These are phyloP conservation scores for Panthera uncia DNA, from an alignment of 2,113 vertebrate species.

Conservation along the genomic window DNA sequence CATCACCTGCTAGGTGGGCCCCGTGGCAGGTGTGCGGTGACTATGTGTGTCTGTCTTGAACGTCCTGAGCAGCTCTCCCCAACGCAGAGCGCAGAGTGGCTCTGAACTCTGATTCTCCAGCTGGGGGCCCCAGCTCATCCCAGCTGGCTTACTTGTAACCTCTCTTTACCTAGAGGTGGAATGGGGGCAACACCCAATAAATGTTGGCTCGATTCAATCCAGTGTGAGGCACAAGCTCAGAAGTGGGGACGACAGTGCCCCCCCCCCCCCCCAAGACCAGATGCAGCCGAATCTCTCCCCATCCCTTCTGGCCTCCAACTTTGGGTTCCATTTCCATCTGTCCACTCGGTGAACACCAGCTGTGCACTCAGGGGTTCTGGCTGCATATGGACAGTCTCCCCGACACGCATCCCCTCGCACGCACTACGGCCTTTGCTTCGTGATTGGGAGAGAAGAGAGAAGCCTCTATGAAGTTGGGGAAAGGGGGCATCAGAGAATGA, in stretches of 20 bases:
- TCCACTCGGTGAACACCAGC: accelerated
- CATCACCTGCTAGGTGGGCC: accelerated
- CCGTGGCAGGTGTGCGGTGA: accelerated
- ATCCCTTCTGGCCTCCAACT: background rate
- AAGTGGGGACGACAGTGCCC: no score
- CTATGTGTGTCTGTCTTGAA: accelerated
- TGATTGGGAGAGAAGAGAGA: background rate
- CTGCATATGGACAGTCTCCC: no score
- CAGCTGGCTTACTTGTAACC: no score
- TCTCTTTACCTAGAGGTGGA: background rate
- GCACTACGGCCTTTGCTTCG: background rate
- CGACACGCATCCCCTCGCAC: accelerated
- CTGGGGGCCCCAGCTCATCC: background rate
- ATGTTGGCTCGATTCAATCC: background rate
- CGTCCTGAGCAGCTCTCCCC: background rate
- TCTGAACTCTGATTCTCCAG: no score
- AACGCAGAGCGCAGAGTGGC: accelerated
- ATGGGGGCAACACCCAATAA: no score
- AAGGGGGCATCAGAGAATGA: no score
- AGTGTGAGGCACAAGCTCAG: background rate
- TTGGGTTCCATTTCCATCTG: background rate
- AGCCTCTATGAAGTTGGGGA: background rate
- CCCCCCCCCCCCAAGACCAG: background rate
- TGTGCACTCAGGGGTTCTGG: background rate
- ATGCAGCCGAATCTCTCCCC: accelerated